phyloP scores from a whole-genome alignment of 2,797 vertebrate genomes.

The Oceanodroma leucorhoa region DNA sequence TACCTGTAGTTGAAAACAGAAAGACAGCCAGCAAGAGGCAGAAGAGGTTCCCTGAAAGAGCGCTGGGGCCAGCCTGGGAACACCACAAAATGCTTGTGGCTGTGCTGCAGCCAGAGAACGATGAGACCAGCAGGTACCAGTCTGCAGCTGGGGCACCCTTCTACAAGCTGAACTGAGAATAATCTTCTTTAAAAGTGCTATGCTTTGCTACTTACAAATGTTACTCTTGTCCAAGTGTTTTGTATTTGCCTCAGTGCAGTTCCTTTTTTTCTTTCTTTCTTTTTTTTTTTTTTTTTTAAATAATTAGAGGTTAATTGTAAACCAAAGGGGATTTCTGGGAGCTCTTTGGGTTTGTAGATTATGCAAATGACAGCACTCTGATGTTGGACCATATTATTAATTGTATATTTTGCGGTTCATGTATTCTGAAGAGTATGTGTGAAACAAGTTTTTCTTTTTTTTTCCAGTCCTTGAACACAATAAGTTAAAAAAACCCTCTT shows the following conservation, averaged over 20 bases:
- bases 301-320: conserved; percentile 42
- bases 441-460: not conserved
- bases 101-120: not conserved
- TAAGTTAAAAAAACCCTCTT: not conserved
- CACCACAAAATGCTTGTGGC: not conserved
- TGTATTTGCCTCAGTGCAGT: not conserved
- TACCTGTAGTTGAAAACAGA: not conserved
- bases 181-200: conserved; percentile 30
- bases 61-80: not conserved
- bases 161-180: conserved; percentile 17
- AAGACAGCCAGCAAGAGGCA: not conserved
- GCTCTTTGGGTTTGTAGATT: conserved; percentile 15
- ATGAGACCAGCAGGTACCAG: conserved; percentile 47
- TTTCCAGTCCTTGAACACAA: not conserved
- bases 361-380: conserved; percentile 11
- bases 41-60: not conserved
- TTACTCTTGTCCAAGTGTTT: conserved; percentile 23
- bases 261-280: not conserved
- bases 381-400: conserved; percentile 12
- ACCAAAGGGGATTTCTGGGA: conserved; percentile 22
- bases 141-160: conserved; percentile 34
- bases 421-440: not conserved
- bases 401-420: not conserved
- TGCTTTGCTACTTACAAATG: conserved; percentile 11
- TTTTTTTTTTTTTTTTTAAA: not conserved